Base-by-base conservation (phyloP, 2,797 vertebrate genomes). In the Enteromius thamalakanensis region DNA sequence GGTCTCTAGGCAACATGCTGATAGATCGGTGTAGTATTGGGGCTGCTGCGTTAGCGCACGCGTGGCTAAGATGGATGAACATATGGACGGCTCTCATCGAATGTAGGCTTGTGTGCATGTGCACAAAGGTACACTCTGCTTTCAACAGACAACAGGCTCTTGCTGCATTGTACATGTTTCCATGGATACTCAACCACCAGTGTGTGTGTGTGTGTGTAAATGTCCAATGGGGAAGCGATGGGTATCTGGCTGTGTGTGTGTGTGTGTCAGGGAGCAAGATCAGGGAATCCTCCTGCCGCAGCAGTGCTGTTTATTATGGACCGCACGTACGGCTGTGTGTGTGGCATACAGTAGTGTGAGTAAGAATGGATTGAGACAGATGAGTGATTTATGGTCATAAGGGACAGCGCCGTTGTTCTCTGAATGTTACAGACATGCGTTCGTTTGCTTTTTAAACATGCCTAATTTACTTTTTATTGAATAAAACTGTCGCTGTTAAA, bases 161-260 rank as follows among this genome's bases (percentile, higher is more conserved):
- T 88, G 82, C 81, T 88, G 86, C 86, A 88, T 81, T 88, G 86
- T 88, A 79, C 78, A 55, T 47, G 79, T 88, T 88, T 82, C 87
- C 79, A 88, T 88, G 85, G 85, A 82, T 86, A 84, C 87, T 49
- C 79, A 68, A 83, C 80, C 76, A 87, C 76, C 65, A 84, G 75
- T 82, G 70, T 76, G 81, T 88, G 67, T 69, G 80, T 76, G 81
- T 88, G 67, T 69, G 80, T 23, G 84, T 77, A 81, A 87, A 65
- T 83, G 80, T 86, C 79, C 65, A 80, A 77, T 68, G 23, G 42
- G 75, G 42, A 80, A 76, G 40, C 8, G 62, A 81, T 62, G 76
- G 65, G 51, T 79, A 68, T 87, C 58, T 77, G 74, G 12, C 40
- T 76, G 68, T 32, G 21, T 62, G 69, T 47, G 67, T 68, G 58